A percentile compares a stretch with the other conserved stretches of the same genome.
Evolutionary conservation across 2,888 invertebrate species (phyloP).

Genomic region (Drosophila emarginata): DNA sequence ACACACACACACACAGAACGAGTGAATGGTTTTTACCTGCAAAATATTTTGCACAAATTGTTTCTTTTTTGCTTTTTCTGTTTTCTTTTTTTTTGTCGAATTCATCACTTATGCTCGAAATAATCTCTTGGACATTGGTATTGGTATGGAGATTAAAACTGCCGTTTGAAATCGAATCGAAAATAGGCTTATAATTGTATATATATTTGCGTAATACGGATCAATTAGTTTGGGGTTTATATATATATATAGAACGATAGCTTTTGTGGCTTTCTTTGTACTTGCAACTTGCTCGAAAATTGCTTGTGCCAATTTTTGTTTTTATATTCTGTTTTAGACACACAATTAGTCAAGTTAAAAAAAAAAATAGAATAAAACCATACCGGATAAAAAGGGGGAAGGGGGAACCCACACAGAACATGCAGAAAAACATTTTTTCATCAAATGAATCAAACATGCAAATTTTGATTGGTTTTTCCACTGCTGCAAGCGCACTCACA

Average conservation of each 20-base stretch:
- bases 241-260: background rate
- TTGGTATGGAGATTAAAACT: too few species aligned
- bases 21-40: background rate
- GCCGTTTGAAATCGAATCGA: too few species aligned
- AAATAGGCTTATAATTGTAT: background rate
- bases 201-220: background rate
- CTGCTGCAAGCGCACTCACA: conserved; percentile 2
- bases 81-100: background rate
- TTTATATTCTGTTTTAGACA: conserved; percentile 9
- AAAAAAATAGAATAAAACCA: background rate
- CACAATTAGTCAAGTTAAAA: conserved; percentile 1
- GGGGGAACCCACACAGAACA: background rate
- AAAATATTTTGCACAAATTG: conserved; percentile 8
- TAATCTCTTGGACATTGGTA: background rate
- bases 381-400: background rate
- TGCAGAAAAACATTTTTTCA: conserved; percentile 23
- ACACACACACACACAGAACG: background rate
- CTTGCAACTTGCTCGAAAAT: background rate
- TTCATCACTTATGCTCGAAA: background rate
- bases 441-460: conserved; percentile 39
- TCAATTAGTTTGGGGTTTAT: background rate
- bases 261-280: background rate
- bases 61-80: background rate
- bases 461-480: conserved; percentile 48
- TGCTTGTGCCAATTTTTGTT: background rate